phyloP scores from a whole-genome alignment of 2,888 invertebrate species.

The Julus scandinavius region DNA sequence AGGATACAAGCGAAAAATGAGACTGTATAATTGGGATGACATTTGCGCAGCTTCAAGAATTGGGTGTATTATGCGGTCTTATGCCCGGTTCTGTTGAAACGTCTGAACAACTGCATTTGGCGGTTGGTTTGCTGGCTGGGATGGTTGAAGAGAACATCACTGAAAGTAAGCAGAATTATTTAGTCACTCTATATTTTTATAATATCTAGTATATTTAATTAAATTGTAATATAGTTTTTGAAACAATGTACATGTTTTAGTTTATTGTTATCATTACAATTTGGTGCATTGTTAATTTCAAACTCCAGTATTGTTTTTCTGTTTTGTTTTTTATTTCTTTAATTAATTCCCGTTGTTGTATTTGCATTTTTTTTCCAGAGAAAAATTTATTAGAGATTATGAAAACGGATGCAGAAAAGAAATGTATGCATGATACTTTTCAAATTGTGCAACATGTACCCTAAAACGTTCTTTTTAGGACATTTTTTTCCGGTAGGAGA shows the following conservation, averaged over 20 bases:
- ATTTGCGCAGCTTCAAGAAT: slow-evolving; percentile 68
- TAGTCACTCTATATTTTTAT: no score
- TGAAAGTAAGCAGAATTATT: slow-evolving; percentile 26
- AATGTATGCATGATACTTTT: slow-evolving; percentile 3
- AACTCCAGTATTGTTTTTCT: background rate
- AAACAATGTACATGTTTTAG: background rate
- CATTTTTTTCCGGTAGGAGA: no score
- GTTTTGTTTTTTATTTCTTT: background rate
- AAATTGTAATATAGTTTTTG: background rate
- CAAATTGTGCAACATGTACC: background rate
- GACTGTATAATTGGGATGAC: background rate
- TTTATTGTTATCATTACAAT: no score
- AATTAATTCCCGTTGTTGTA: background rate
- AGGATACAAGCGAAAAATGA: background rate
- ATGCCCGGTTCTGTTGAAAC: slow-evolving; percentile 78
- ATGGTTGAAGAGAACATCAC: slow-evolving; percentile 73
- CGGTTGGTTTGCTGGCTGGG: slow-evolving; percentile 89
- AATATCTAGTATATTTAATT: no score
- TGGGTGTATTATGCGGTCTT: slow-evolving; percentile 90
- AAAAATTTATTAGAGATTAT: background rate
- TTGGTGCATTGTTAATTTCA: no score
- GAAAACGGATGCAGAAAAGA: background rate
- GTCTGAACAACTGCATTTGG: slow-evolving; percentile 88
- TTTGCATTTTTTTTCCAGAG: slow-evolving; percentile 46
- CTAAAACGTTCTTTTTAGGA: no score